A percentile compares a stretch with the other conserved stretches of the same genome.
phyloP scores from a whole-genome alignment of 2,888 invertebrate genomes.

The Theodoxus fluviatilis region DNA sequence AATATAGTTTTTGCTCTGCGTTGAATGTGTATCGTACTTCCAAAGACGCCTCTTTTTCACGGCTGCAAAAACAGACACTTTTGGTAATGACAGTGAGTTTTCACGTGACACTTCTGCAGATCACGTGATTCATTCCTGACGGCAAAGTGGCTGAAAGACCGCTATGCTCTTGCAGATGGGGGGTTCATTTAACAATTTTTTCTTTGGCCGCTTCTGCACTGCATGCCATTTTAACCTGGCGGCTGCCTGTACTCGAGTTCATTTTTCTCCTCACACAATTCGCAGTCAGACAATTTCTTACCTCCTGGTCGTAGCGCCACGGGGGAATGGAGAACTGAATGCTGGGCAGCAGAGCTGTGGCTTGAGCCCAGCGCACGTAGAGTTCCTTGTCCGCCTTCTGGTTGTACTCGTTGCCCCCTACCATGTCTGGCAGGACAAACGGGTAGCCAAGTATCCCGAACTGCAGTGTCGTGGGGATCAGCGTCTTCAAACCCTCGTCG shows the following conservation, averaged over 20 bases:
- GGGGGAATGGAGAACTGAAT: slow-evolving; percentile 91
- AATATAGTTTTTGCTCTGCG: too few relatives aligned
- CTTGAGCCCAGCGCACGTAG: slow-evolving; percentile 82
- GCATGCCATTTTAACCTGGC: slow-evolving; percentile 35
- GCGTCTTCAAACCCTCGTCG: slow-evolving; percentile 76
- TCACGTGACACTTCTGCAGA: too few relatives aligned
- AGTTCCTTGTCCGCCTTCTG: slow-evolving; percentile 56
- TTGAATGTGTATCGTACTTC: too few relatives aligned
- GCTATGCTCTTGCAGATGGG: too few relatives aligned
- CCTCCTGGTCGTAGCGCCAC: slow-evolving; percentile 88
- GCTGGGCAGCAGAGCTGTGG: slow-evolving; percentile 88
- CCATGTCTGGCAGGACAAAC: slow-evolving; percentile 90
- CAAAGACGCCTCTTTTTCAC: too few relatives aligned
- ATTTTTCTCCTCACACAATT: too few relatives aligned
- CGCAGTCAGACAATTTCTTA: too few relatives aligned
- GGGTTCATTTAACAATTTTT: too few relatives aligned
- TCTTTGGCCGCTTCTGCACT: slow-evolving; percentile 39
- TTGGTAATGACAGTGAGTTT: too few relatives aligned
- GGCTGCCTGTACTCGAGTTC: slow-evolving; percentile 40
- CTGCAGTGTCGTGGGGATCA: slow-evolving; percentile 80
- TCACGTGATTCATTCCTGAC: too few relatives aligned
- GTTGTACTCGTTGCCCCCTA: slow-evolving; percentile 78
- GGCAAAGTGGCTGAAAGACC: too few relatives aligned
- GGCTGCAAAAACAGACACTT: too few relatives aligned
- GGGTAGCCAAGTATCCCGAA: slow-evolving; percentile 81